Conservation (phyloP, 2,113 vertebrate species). For the Promerops cafer region DNA sequence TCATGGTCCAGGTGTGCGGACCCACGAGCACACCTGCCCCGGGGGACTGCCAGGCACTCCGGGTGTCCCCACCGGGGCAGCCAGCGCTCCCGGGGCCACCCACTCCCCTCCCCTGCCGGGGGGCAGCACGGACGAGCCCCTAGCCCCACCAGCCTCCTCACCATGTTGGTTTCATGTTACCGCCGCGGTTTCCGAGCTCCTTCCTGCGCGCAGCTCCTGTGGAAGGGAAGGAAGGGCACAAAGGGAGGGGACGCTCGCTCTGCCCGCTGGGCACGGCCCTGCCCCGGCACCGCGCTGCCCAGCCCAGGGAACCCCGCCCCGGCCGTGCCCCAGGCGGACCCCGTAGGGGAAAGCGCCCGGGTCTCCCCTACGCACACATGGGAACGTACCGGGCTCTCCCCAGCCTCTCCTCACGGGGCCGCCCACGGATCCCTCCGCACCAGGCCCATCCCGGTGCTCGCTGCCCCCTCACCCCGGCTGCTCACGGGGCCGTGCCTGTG, state of each 20-base stretch:
- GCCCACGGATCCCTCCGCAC: no score
- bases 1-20: not conserved
- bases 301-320: not conserved
- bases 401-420: not conserved
- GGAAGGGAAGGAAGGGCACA: not conserved
- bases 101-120: not conserved
- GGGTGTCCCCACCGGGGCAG: not conserved
- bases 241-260: not conserved
- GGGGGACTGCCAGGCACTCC: not conserved
- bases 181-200: not conserved
- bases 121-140: not conserved
- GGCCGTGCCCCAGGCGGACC: not conserved
- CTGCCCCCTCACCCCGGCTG: not conserved
- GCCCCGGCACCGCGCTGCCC: not conserved
- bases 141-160: not conserved
- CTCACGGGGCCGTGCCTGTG: not conserved
- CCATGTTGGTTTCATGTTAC: constrained; percentile 32
- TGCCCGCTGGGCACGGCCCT: not conserved
- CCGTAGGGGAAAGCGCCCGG: no score
- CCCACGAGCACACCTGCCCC: fast-evolving
- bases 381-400: not conserved
- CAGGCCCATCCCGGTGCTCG: no score
- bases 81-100: not conserved
- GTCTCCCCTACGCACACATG: not conserved
- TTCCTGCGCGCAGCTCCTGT: not conserved